A percentile compares a stretch with the other conserved stretches of the same genome.
Conservation (phyloP, 2,797 vertebrate genomes). For the Lacerta viridis region DNA sequence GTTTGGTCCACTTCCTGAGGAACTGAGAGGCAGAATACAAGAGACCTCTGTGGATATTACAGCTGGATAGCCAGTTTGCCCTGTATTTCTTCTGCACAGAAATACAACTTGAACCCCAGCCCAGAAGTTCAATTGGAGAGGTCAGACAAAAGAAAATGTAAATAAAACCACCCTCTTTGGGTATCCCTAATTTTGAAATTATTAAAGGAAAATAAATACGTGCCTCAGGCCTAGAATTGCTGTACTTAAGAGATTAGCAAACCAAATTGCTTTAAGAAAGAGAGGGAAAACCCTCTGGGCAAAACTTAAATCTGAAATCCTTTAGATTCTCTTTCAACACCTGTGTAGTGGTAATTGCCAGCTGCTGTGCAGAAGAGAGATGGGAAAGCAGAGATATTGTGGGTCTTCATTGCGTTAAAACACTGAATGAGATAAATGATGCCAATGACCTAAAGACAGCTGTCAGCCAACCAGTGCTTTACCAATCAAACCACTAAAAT, state of each 20-base stretch:
- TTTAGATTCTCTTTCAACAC: constrained; percentile 25
- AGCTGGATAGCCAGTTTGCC: background rate
- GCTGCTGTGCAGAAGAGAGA: background rate
- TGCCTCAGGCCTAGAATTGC: background rate
- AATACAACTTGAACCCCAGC: no score
- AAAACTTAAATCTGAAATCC: constrained; percentile 22
- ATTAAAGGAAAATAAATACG: constrained; percentile 32
- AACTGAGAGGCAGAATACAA: background rate
- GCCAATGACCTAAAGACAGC: background rate
- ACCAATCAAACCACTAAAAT: constrained; percentile 2
- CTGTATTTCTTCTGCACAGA: background rate
- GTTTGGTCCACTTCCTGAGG: background rate
- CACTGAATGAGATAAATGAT: background rate
- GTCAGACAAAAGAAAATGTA: constrained; percentile 13
- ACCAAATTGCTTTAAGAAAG: background rate
- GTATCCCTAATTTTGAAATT: constrained; percentile 30
- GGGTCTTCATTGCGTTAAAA: background rate
- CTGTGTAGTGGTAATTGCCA: constrained; percentile 14
- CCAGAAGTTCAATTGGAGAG: background rate
- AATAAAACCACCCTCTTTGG: constrained; percentile 12
- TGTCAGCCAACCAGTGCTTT: background rate
- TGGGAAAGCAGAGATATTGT: background rate
- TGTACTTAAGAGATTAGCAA: constrained; percentile 15
- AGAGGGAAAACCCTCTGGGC: background rate
- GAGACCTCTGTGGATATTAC: background rate